These are phyloP conservation scores for Synanthedon vespiformis DNA, from an alignment of 2,888 invertebrate species.

Conservation along the genomic window DNA sequence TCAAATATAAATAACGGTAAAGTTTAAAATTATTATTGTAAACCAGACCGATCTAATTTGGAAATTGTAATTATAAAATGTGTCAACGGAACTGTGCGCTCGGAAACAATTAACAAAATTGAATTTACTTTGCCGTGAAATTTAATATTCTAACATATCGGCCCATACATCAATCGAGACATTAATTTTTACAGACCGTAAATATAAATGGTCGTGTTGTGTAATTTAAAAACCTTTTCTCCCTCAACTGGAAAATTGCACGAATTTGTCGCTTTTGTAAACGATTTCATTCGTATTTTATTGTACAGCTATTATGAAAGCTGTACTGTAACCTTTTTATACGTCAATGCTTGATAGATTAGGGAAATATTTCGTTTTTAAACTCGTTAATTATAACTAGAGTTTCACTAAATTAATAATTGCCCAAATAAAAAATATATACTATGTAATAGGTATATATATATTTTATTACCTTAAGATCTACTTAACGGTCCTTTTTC, in stretches of 20 bases:
- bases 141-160: background rate
- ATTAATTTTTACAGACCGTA: constrained; percentile 27
- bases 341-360: constrained; percentile 8
- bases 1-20: too few relatives aligned
- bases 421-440: too few relatives aligned
- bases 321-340: constrained; percentile 14
- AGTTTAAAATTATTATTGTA: too few relatives aligned
- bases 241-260: constrained; percentile 14
- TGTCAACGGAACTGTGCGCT: background rate
- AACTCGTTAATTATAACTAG: too few relatives aligned
- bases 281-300: constrained; percentile 35
- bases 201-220: constrained; percentile 25
- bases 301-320: constrained; percentile 16
- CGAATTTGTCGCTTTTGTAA: constrained; percentile 26
- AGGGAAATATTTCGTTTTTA: too few relatives aligned
- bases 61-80: too few relatives aligned
- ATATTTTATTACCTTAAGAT: too few relatives aligned
- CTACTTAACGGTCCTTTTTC: too few relatives aligned
- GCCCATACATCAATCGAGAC: constrained; percentile 3
- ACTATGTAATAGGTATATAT: too few relatives aligned
- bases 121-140: background rate
- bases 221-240: constrained; percentile 5
- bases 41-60: too few relatives aligned
- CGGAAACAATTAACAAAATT: background rate
- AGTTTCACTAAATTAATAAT: too few relatives aligned